phyloP scores from a whole-genome alignment of 2,888 invertebrate species.

The Podabrus alpinus region DNA sequence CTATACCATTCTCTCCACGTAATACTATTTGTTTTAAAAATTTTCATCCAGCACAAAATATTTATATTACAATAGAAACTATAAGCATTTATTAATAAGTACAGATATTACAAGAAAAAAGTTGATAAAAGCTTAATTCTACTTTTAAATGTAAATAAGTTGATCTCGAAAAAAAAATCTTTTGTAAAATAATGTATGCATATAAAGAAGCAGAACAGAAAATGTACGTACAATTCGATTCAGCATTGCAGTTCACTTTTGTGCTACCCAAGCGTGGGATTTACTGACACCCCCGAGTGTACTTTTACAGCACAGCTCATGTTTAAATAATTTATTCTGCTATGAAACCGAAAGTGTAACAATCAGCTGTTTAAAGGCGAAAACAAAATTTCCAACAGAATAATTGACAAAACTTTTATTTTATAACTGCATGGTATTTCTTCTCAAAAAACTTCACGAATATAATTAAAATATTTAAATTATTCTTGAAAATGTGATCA shows the following conservation, averaged over 20 bases:
- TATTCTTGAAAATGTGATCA: too few relatives aligned
- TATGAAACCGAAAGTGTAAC: slow-evolving; percentile 52
- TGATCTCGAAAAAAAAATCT: slow-evolving; percentile 2
- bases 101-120: background rate
- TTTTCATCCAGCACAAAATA: background rate
- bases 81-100: background rate
- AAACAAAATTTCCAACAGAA: background rate
- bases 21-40: slow-evolving; percentile 5
- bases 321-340: slow-evolving; percentile 54
- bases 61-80: background rate
- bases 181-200: slow-evolving; percentile 1
- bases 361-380: slow-evolving; percentile 43
- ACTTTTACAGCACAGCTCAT: slow-evolving; percentile 53
- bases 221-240: slow-evolving; percentile 30
- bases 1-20: background rate
- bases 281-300: slow-evolving; percentile 51
- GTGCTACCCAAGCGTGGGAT: slow-evolving; percentile 43
- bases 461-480: background rate
- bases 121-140: background rate
- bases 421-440: background rate
- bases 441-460: background rate
- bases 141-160: slow-evolving; percentile 2
- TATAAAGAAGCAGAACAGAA: slow-evolving; percentile 13
- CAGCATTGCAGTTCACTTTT: slow-evolving; percentile 36
- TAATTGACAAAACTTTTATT: slow-evolving; percentile 1